These are phyloP conservation scores for Phoxinus dragarum DNA, from an alignment of 2,797 vertebrate genomes.

Conservation along the genomic window DNA sequence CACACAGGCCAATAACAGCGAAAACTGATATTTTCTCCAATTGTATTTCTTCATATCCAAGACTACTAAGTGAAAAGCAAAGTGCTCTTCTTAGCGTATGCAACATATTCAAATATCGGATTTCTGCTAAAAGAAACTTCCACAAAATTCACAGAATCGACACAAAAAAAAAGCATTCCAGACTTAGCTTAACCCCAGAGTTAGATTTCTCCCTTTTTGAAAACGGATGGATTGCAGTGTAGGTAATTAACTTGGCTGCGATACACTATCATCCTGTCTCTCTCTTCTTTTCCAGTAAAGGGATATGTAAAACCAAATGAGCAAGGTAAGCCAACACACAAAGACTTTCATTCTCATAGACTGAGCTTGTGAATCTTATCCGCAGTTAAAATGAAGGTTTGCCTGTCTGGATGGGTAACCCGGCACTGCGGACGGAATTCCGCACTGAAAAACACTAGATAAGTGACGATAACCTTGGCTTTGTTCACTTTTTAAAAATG, in stretches of 20 bases:
- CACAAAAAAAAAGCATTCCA: background rate
- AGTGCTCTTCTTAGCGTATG: slow-evolving; percentile 56
- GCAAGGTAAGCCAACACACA: slow-evolving; percentile 65
- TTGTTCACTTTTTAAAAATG: slow-evolving; percentile 29
- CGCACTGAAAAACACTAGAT: slow-evolving; percentile 63
- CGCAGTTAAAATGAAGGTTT: slow-evolving; percentile 64
- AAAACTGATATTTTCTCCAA: background rate
- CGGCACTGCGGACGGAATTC: slow-evolving; percentile 68
- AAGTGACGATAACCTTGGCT: slow-evolving; percentile 69
- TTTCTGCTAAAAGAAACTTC: slow-evolving; percentile 20
- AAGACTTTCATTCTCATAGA: slow-evolving; percentile 73
- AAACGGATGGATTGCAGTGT: slow-evolving; percentile 46
- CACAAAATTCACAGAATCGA: slow-evolving; percentile 22
- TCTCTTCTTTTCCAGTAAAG: slow-evolving; percentile 61
- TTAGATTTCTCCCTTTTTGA: slow-evolving; percentile 18
- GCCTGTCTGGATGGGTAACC: slow-evolving; percentile 66
- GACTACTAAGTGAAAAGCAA: slow-evolving; percentile 50
- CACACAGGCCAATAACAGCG: slow-evolving; percentile 20
- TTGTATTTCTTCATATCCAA: slow-evolving; percentile 16
- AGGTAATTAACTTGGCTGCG: slow-evolving; percentile 44
- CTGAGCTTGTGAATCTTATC: slow-evolving; percentile 61
- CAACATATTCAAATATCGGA: slow-evolving; percentile 17
- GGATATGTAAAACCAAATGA: slow-evolving; percentile 67
- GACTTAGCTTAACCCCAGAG: slow-evolving; percentile 32
- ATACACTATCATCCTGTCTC: slow-evolving; percentile 38